These are phyloP conservation scores for Halcyon chelicuti DNA, from an alignment of 2,797 vertebrate genomes.

Conservation along the genomic window DNA sequence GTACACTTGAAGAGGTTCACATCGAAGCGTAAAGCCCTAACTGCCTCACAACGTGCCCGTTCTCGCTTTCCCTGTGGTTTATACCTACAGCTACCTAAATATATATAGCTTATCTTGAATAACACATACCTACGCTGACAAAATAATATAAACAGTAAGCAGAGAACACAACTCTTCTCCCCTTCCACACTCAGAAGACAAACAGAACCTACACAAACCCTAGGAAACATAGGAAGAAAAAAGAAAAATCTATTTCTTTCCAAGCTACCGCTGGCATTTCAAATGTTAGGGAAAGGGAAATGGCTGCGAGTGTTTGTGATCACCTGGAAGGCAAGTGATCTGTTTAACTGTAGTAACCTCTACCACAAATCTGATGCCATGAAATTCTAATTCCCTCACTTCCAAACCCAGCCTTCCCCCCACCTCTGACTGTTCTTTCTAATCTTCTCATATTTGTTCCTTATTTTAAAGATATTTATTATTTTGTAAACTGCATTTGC, in stretches of 20 bases:
- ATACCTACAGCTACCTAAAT: background rate
- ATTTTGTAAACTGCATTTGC: slow-evolving; percentile 11
- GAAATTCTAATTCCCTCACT: background rate
- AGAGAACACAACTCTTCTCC: background rate
- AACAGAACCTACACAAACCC: background rate
- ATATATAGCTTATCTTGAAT: background rate
- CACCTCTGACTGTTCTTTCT: background rate
- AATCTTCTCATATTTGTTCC: background rate
- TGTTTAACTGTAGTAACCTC: background rate
- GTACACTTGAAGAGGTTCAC: background rate
- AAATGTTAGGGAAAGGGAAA: background rate
- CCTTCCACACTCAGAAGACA: background rate
- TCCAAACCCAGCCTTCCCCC: background rate
- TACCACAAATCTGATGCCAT: background rate
- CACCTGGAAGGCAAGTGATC: background rate
- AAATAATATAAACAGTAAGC: background rate
- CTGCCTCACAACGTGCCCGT: background rate
- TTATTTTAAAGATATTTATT: background rate
- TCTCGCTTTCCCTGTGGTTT: background rate
- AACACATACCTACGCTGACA: background rate
- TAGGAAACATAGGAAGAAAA: background rate
- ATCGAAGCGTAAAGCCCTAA: background rate
- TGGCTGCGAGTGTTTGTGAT: background rate
- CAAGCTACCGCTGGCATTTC: background rate
- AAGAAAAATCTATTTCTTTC: background rate